Percentiles rank a stretch among this genome's conserved stretches.
Evolutionary conservation across 2,888 invertebrate genomes (phyloP).

Genomic region (Cordilura impudica): DNA sequence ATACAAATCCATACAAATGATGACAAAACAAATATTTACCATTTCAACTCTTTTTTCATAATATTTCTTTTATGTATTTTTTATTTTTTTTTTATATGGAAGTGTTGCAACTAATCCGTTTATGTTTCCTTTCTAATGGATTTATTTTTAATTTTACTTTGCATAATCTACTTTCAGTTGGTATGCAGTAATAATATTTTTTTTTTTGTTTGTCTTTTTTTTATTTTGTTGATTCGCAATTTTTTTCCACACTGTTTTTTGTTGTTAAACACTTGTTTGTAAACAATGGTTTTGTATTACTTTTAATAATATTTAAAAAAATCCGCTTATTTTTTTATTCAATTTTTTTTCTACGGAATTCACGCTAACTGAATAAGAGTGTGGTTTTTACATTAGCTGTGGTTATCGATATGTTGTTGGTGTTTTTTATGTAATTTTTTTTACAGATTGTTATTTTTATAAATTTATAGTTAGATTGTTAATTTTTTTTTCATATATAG

Average conservation of each 20-base stretch:
- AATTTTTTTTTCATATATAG: neutral
- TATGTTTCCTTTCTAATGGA: conserved; percentile 33
- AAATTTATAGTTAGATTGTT: neutral
- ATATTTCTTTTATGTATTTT: conserved; percentile 1
- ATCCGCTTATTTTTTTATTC: conserved; percentile 26
- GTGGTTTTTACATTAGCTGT: neutral
- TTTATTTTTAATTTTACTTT: conserved; percentile 22
- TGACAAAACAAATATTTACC: conserved; percentile 34
- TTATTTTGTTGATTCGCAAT: neutral
- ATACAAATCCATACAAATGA: too few relatives aligned
- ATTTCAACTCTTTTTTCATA: conserved; percentile 28
- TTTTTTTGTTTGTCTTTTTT: neutral
- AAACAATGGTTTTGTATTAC: conserved; percentile 50
- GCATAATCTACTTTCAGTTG: conserved; percentile 29
- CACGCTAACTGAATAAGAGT: conserved; percentile 18
- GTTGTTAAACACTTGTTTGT: conserved; percentile 34
- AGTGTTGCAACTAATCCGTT: conserved; percentile 21
- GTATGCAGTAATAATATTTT: conserved; percentile 26
- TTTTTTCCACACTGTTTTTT: conserved; percentile 27
- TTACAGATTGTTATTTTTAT: neutral
- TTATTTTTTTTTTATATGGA: neutral
- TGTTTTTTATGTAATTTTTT: conserved; percentile 6
- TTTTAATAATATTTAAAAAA: neutral
- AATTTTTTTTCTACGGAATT: conserved; percentile 32
- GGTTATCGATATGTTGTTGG: neutral